A percentile compares a stretch with the other conserved stretches of the same genome.
Evolutionary conservation across 1,140 invertebrate genomes (phyloP).

Genomic region (Drosophila sp.): DNA sequence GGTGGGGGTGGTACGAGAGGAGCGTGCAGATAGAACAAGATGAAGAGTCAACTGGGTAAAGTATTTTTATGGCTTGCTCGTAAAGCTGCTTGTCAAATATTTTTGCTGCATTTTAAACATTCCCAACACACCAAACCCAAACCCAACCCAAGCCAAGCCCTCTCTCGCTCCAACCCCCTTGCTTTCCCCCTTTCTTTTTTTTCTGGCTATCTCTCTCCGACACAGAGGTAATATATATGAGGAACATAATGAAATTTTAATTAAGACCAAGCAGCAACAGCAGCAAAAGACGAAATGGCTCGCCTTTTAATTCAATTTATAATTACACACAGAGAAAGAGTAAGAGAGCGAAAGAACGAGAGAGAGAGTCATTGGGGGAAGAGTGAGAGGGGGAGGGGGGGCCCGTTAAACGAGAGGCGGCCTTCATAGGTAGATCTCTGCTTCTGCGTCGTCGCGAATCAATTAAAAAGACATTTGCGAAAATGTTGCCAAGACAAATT

Average conservation of each 20-base stretch:
- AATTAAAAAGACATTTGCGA: slow-evolving; percentile 77
- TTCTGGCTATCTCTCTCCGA: not conserved
- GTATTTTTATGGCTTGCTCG: slow-evolving; percentile 74
- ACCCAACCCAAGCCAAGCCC: not conserved
- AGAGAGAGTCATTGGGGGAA: not conserved
- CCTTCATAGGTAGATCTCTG: slow-evolving; percentile 17
- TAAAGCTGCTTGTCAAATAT: slow-evolving; percentile 78
- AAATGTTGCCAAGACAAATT: slow-evolving; percentile 67
- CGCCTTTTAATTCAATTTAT: slow-evolving; percentile 79
- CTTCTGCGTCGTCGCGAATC: slow-evolving; percentile 54
- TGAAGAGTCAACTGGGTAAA: slow-evolving; percentile 42
- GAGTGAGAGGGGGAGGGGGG: not conserved
- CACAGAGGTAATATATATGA: slow-evolving; percentile 47
- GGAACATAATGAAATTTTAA: slow-evolving; percentile 76
- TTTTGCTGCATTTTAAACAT: slow-evolving; percentile 70
- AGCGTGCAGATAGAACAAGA: not conserved
- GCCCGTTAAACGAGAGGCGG: not conserved
- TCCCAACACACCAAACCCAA: slow-evolving; percentile 19
- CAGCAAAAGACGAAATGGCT: slow-evolving; percentile 65
- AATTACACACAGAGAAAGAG: slow-evolving; percentile 57
- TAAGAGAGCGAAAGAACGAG: not conserved
- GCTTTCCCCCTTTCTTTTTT: not conserved
- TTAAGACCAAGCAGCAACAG: slow-evolving; percentile 66
- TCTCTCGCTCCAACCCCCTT: not conserved
- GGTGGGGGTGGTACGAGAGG: not conserved